Evolutionary conservation across 1,140 invertebrate species (phyloP), one percentile per base, ranked within the genome.

Genomic region (Daktulosphaira vitifoliae): DNA sequence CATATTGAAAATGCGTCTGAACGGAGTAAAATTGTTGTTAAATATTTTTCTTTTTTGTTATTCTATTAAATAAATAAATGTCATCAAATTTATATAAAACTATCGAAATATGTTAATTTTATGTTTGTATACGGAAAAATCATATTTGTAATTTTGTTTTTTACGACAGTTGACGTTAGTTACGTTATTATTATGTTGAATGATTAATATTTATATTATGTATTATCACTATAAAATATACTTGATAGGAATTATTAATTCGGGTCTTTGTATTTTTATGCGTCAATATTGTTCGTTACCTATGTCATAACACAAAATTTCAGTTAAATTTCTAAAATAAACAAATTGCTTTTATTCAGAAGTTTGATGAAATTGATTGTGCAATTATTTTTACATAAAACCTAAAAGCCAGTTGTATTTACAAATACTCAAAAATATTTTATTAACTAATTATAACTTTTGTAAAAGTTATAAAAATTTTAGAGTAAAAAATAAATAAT

Each of bases 221-320:
- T 59, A 59, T 59, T 44, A 59, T 59, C 54, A 59, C 42, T 59
- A 59, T 29, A 59, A 59, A 59, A 59, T 59, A 59, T 59, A 59
- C 22, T 44, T 46, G 44, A 59, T 59, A 59, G 54, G 39, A 59
- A 59, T 59, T 59, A 59, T 52, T 59, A 44, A 46, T 33, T 33
- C 11, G n/a, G n/a, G n/a, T n/a, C n/a, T n/a, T n/a, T n/a, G n/a
- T n/a, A n/a, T n/a, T n/a, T n/a, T n/a, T n/a, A n/a, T n/a, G n/a
- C n/a, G n/a, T n/a, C n/a, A n/a, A n/a, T n/a, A n/a, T n/a, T n/a
- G n/a, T n/a, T n/a, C n/a, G n/a, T n/a, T n/a, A n/a, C n/a, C n/a
- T n/a, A n/a, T n/a, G n/a, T n/a, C n/a, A n/a, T n/a, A n/a, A n/a
- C n/a, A n/a, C n/a, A n/a, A n/a, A n/a, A n/a, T n/a, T n/a, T n/a